Conservation (phyloP, 2,797 vertebrate species). For the Phrynocephalus guinanensis region DNA sequence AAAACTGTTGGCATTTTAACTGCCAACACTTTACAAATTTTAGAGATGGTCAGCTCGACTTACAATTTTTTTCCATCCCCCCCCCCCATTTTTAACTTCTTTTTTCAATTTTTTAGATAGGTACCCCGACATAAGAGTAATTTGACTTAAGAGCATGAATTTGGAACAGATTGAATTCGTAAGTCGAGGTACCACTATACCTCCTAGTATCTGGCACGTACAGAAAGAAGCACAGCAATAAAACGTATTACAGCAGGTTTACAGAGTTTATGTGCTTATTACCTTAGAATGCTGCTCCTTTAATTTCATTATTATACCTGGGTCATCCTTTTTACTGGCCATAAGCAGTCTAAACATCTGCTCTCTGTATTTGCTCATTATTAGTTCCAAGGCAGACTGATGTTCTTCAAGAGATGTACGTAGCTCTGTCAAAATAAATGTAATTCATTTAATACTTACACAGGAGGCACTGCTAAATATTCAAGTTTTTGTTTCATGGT, state of each 20-base stretch:
- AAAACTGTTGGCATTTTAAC: too few species aligned
- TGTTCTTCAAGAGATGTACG: slow-evolving; percentile 95
- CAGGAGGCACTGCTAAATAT: background rate
- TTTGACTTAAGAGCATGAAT: too few species aligned
- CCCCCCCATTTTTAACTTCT: too few species aligned
- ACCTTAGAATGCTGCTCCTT: slow-evolving; percentile 97
- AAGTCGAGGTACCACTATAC: too few species aligned
- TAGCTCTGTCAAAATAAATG: slow-evolving; percentile 82
- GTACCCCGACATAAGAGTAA: too few species aligned
- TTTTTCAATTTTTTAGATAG: too few species aligned
- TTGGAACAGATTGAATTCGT: too few species aligned
- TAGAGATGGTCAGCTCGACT: too few species aligned
- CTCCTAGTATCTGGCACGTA: background rate
- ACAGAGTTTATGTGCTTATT: slow-evolving; percentile 32
- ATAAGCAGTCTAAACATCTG: slow-evolving; percentile 96
- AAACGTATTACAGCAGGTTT: slow-evolving; percentile 11
- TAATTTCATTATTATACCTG: slow-evolving; percentile 89
- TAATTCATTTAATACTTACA: slow-evolving; percentile 2
- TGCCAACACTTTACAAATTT: too few species aligned
- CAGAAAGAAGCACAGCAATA: background rate
- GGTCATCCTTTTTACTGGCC: slow-evolving; percentile 96
- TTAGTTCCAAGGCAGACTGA: slow-evolving; percentile 96
- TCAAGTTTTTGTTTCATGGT: background rate
- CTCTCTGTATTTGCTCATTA: slow-evolving; percentile 99
- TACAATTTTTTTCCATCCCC: too few species aligned